Base-by-base conservation (phyloP, 2,113 vertebrate species). In the Okapia johnstoni region DNA sequence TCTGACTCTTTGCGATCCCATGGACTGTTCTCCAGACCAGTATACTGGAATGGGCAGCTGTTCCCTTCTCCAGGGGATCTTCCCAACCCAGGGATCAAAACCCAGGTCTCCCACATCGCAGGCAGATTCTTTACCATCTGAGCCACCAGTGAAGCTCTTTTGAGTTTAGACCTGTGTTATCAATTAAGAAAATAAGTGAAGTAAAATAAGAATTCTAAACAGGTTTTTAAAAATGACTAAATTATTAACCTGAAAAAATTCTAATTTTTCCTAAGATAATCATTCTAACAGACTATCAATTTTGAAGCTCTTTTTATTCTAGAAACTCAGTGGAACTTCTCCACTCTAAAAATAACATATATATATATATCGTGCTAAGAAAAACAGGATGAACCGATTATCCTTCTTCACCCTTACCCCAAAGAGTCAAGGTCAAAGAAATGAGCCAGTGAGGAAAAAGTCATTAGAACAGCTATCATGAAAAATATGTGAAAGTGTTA, bases 361-460 rank as follows among this genome's bases (percentile, higher is more conserved):
- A 2, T 14, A 2, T 14, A 80, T n/a, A 28, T 77, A 55, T 96
- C 33, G 87, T 93, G 17, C 48, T 66, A 79, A 96, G 73, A 61
- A 93, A 86, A 90, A 70, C 1, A 84, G 25, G 21, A 70, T 50
- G 21, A 88, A 63, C 36, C 43, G 90, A 93, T 2, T 84, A 84
- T 23, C 1, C 13, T 89, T 76, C 50, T 73, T 80, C 36, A 48
- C 30, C 36, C 26, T 79, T 90, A 90, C 10, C 9, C n/a, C 40
- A 91, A 77, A 91, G 9, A 96, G 21, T 77, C 30, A 93, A 90
- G 30, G 52, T n/a, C 60, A 76, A 92, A 97, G 48, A 94, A 66
- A 48, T n/a, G 25, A 81, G 33, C 16, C 28, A 77, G 40, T 19
- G 25, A 88, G 52, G 63, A 63, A 93, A 84, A 93, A 46, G 8